These are phyloP conservation scores for Oncorhynchus tshawytscha DNA, from an alignment of 2,113 vertebrate genomes.

Conservation along the genomic window DNA sequence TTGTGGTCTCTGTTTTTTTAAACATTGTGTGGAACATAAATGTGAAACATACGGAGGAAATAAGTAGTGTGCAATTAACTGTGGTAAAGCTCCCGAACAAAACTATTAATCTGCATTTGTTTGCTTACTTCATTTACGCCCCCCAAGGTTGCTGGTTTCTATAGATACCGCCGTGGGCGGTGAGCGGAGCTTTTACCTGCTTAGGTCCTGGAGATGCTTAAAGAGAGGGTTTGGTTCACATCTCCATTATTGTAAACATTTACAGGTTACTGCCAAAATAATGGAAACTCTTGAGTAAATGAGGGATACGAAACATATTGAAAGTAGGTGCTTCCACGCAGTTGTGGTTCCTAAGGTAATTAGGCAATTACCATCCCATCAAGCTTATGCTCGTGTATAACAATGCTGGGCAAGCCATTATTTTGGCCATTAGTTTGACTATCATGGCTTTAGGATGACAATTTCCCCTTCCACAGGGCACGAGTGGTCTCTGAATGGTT, in stretches of 20 bases:
- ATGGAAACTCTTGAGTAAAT: too few species aligned
- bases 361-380: too few species aligned
- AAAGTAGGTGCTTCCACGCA: too few species aligned
- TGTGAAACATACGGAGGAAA: conserved; percentile 19
- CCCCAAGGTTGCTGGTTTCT: conserved; percentile 44
- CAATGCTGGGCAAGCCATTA: too few species aligned
- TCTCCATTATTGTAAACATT: not conserved
- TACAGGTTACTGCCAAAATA: too few species aligned
- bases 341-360: too few species aligned
- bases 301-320: too few species aligned
- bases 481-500: too few species aligned
- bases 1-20: not conserved
- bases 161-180: conserved; percentile 57
- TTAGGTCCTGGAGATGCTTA: conserved; percentile 25
- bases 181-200: conserved; percentile 34
- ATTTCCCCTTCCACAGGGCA: too few species aligned
- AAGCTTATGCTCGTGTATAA: too few species aligned
- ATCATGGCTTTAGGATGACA: too few species aligned
- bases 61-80: conserved; percentile 29
- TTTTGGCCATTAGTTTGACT: too few species aligned
- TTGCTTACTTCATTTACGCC: not conserved
- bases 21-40: conserved; percentile 19
- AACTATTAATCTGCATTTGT: conserved; percentile 20
- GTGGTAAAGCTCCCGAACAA: conserved; percentile 40
- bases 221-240: not conserved